Evolutionary conservation across 2,113 vertebrate genomes (phyloP), one percentile per base, ranked within the genome.

Genomic region (Cnemophilus loriae): DNA sequence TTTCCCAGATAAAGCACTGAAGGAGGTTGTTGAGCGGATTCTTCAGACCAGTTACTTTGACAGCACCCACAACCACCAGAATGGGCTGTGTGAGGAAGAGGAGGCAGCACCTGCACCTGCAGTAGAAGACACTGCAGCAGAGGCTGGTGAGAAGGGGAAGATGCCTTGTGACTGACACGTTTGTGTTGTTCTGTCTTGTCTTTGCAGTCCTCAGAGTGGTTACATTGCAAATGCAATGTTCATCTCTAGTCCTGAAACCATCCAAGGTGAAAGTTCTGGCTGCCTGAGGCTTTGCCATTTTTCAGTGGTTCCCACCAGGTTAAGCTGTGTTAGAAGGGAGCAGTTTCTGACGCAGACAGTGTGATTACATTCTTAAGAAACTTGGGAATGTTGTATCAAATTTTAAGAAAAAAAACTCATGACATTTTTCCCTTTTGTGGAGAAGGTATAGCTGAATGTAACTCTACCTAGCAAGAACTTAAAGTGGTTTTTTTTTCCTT

Each of bases 31-130:
- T 86, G 99, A 99, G 94, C 99, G 98, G 75, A 98, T 99, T 94
- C 98, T 99, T 88, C 98, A 98, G 92, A 99, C 99, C 92, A 98
- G 98, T 90, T 99, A 99, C 97, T 99, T 99, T 87, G 99, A 99
- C 95, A 98, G 98, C 96, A 98, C 98, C 70, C 99, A 99, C 74
- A 98, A 98, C 74, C 99, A 99, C 95, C 99, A 99, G 96, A 99
- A 99, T 6, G 99, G 99, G 32, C 95, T 98, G 3, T 99, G 99
- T 96, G 98, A 98, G 90, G 98, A 98, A 59, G 99, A 98, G 57
- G 97, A 98, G 84, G 96, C 96, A 52, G 95, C 96, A 28, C 97
- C 96, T 6, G 98, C 98, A 35, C 97, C 98, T 21, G 93, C 97
- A 55, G 98, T 97, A 24, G 96, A 97, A 89, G 99, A 97, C 65